These are phyloP conservation scores for Strigamia transsilvanica DNA, from an alignment of 2,888 invertebrate genomes.

Conservation along the genomic window DNA sequence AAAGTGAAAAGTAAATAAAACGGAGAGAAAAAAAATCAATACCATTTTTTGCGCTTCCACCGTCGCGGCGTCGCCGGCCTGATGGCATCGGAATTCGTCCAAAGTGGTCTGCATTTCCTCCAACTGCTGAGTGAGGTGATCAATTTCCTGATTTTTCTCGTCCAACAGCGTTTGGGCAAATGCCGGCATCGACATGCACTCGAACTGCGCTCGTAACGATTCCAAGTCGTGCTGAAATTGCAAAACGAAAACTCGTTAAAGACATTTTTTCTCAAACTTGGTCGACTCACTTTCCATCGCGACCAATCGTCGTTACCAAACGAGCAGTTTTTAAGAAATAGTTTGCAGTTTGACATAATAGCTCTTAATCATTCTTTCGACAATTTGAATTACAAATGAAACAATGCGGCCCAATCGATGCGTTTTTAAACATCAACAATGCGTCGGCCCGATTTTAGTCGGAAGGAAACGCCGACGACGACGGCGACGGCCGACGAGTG, in stretches of 20 bases:
- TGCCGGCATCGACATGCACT: background rate
- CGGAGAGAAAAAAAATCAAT: background rate
- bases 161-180: conserved; percentile 61
- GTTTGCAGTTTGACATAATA: background rate
- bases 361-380: background rate
- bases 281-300: conserved; percentile 14
- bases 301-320: background rate
- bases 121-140: conserved; percentile 60
- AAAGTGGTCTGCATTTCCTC: conserved; percentile 52
- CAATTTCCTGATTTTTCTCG: conserved; percentile 64
- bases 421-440: background rate
- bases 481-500: background rate
- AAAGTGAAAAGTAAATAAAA: background rate
- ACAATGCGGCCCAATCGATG: background rate
- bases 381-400: background rate
- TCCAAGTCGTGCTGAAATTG: conserved; percentile 38
- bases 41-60: background rate
- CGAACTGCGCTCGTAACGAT: conserved; percentile 49
- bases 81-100: background rate
- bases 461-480: no score
- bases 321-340: background rate
- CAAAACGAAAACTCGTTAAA: background rate
- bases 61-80: background rate
- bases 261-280: background rate
- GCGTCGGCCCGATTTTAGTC: no score